Conservation (phyloP, 2,888 invertebrate genomes). For the Cosmia pyralina region DNA sequence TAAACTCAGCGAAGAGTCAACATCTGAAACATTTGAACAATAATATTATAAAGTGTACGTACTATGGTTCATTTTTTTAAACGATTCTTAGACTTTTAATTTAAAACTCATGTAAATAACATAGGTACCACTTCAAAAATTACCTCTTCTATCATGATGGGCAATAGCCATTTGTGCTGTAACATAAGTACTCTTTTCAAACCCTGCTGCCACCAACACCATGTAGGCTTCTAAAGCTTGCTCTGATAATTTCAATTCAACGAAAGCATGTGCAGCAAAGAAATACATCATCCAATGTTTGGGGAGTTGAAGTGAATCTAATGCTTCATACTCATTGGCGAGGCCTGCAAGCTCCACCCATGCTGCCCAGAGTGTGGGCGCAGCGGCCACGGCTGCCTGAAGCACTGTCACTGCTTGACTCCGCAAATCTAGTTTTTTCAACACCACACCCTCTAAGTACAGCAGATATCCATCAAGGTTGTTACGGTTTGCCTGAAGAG, state of each 20-base stretch:
- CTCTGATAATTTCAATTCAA: slow-evolving; percentile 97
- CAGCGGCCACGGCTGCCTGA: slow-evolving; percentile 93
- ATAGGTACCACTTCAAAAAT: slow-evolving; percentile 16
- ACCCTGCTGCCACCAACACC: slow-evolving; percentile 94
- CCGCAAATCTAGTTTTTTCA: slow-evolving; percentile 95
- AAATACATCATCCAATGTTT: slow-evolving; percentile 98
- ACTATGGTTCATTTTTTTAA: background rate
- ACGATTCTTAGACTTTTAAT: background rate
- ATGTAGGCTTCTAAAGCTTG: slow-evolving; percentile 96
- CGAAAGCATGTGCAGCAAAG: slow-evolving; percentile 96
- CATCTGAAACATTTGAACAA: slow-evolving; percentile 91
- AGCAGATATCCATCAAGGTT: slow-evolving; percentile 96
- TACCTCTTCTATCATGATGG: slow-evolving; percentile 97
- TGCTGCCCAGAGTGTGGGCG: slow-evolving; percentile 98
- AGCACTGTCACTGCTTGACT: slow-evolving; percentile 94
- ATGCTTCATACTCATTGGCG: slow-evolving; percentile 94
- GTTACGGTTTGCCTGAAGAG: slow-evolving; percentile 89
- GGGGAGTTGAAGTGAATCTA: slow-evolving; percentile 92
- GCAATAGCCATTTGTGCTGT: slow-evolving; percentile 97
- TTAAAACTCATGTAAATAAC: background rate
- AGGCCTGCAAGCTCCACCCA: slow-evolving; percentile 97
- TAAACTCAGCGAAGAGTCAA: slow-evolving; percentile 95
- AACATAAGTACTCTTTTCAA: slow-evolving; percentile 96
- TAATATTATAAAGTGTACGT: background rate
- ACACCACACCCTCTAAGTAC: slow-evolving; percentile 97